Percentiles rank a stretch among this genome's conserved stretches.
These are phyloP conservation scores for Troides oblongomaculatus DNA, from an alignment of 2,888 invertebrate genomes.

Conservation along the genomic window DNA sequence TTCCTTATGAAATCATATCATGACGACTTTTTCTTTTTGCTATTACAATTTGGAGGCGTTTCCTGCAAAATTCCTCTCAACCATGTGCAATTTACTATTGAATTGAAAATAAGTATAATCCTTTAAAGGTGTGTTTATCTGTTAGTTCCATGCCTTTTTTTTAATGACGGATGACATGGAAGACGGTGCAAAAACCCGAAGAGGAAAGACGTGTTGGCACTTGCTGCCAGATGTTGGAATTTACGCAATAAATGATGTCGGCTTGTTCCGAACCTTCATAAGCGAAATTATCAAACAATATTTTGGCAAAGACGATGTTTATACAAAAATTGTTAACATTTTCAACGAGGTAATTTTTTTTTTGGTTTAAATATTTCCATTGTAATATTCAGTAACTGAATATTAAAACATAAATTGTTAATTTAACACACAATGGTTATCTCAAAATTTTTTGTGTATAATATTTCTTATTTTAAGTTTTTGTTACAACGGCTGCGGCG, in stretches of 20 bases:
- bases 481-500: too few relatives aligned
- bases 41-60: too few relatives aligned
- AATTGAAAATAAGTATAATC: neutral
- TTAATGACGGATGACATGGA: slow-evolving; percentile 95
- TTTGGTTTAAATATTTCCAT: too few relatives aligned
- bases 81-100: too few relatives aligned
- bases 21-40: too few relatives aligned
- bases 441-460: too few relatives aligned
- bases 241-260: slow-evolving; percentile 90
- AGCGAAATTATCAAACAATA: slow-evolving; percentile 84
- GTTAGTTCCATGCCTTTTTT: slow-evolving; percentile 92
- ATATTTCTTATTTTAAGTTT: too few relatives aligned
- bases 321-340: slow-evolving; percentile 83
- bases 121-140: slow-evolving; percentile 26
- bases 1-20: too few relatives aligned
- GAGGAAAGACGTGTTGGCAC: slow-evolving; percentile 96
- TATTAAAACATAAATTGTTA: too few relatives aligned
- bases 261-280: slow-evolving; percentile 85
- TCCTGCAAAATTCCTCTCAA: too few relatives aligned
- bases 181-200: slow-evolving; percentile 90
- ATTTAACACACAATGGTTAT: too few relatives aligned
- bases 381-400: too few relatives aligned
- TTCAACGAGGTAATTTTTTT: slow-evolving; percentile 82
- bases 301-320: slow-evolving; percentile 81
- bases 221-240: slow-evolving; percentile 84